Percentiles rank a stretch among this genome's conserved stretches.
Evolutionary conservation across 1,140 invertebrate genomes (phyloP).

Genomic region (Dendrolimus punctatus): DNA sequence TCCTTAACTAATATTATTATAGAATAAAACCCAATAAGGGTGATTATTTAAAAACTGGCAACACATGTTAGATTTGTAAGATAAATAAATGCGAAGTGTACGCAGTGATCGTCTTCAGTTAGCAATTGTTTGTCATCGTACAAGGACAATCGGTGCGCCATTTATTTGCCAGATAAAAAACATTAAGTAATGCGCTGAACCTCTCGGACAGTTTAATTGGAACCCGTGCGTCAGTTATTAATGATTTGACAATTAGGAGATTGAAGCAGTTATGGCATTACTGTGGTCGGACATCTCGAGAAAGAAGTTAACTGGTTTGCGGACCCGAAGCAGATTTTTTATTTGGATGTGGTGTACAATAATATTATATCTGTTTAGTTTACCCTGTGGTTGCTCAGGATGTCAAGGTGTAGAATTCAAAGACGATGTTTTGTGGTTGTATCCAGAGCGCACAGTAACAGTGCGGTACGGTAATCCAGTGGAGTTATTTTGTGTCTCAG

Average conservation of each 20-base stretch:
- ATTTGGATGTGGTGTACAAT: constrained; percentile 53
- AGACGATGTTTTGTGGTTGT: constrained; percentile 22
- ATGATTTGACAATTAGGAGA: constrained; percentile 36
- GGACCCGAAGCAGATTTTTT: constrained; percentile 35
- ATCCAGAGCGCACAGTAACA: constrained; percentile 29
- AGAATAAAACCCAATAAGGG: no score
- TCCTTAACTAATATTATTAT: no score
- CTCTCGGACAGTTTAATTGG: constrained; percentile 29
- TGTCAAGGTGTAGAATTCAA: constrained; percentile 38
- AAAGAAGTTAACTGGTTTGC: constrained; percentile 41
- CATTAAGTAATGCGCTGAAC: constrained; percentile 40
- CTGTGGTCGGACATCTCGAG: constrained; percentile 29
- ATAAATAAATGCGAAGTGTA: constrained; percentile 35
- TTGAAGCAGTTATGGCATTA: constrained; percentile 49
- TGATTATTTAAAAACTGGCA: no score
- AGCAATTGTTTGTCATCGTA: constrained; percentile 46
- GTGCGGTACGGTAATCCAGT: constrained; percentile 44
- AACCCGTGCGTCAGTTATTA: constrained; percentile 36
- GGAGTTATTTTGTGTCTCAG: constrained; percentile 49
- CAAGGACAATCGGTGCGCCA: constrained; percentile 48
- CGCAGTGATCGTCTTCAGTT: constrained; percentile 33
- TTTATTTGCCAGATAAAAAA: constrained; percentile 49
- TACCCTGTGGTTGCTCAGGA: constrained; percentile 47
- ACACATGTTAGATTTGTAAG: no score
- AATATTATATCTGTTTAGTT: constrained; percentile 43